Evolutionary conservation across 2,888 invertebrate species (phyloP).

Genomic region (Panzeria rudis): DNA sequence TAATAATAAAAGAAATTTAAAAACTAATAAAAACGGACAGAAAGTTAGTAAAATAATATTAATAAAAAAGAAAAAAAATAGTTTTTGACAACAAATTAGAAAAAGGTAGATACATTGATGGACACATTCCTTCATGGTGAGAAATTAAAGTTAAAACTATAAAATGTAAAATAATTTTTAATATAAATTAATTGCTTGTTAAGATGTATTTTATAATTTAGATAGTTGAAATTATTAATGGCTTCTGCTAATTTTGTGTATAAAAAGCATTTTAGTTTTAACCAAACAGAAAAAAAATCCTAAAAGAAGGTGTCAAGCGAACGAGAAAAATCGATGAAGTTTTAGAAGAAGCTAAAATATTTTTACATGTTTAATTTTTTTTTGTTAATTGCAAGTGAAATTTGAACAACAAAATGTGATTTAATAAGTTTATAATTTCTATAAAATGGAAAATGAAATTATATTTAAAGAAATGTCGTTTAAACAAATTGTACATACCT

Average conservation of each 20-base stretch:
- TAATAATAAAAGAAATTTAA: conserved; percentile 15
- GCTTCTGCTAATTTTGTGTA: conserved; percentile 5
- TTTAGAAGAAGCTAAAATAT: conserved; percentile 59
- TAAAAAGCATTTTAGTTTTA: neutral
- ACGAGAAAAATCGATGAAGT: conserved; percentile 74
- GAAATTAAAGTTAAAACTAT: conserved; percentile 20
- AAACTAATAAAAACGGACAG: conserved; percentile 20
- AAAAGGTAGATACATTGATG: conserved; percentile 65
- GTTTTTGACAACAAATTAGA: conserved; percentile 32
- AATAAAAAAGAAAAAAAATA: neutral
- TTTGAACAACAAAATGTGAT: neutral
- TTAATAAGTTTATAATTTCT: neutral
- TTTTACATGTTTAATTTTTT: conserved; percentile 22
- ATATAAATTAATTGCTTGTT: neutral
- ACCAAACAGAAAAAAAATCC: neutral
- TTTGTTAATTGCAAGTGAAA: neutral
- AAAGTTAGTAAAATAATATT: neutral
- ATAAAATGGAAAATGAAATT: neutral
- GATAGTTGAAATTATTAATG: neutral
- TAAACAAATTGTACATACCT: too few species aligned
- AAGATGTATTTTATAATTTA: neutral
- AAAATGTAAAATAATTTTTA: neutral
- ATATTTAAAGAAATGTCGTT: neutral
- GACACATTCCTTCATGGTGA: conserved; percentile 38
- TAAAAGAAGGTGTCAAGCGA: conserved; percentile 39